A percentile compares a stretch with the other conserved stretches of the same genome.
These are phyloP conservation scores for Melitaea cinxia DNA, from an alignment of 1,140 invertebrate genomes.

Conservation along the genomic window DNA sequence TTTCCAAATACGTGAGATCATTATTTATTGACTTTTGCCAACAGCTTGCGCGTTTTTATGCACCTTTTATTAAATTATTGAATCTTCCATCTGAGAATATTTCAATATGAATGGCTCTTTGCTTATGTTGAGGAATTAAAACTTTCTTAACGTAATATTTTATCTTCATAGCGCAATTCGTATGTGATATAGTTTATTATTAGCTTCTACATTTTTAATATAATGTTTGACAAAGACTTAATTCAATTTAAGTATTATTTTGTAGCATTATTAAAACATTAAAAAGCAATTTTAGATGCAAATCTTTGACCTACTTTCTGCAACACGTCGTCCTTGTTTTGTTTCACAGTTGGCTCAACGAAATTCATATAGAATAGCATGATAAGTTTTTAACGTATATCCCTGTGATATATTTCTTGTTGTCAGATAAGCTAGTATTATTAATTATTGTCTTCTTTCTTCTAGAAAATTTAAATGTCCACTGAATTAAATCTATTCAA, in stretches of 20 bases:
- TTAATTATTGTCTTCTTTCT: not conserved
- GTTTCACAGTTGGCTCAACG: constrained; percentile 33
- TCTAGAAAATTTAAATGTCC: not conserved
- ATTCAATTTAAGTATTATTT: constrained; percentile 1
- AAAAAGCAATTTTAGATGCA: constrained; percentile 41
- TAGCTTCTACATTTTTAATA: not conserved
- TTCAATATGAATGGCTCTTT: not conserved
- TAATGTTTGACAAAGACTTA: not conserved
- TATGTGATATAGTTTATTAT: not conserved
- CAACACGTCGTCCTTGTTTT: constrained; percentile 41
- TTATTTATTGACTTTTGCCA: constrained; percentile 45
- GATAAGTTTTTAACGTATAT: not conserved
- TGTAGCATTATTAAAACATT: constrained; percentile 30
- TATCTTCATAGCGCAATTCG: not conserved
- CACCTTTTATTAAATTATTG: constrained; percentile 22
- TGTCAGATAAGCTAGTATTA: not conserved
- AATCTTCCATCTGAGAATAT: constrained; percentile 24
- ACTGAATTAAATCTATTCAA: too few relatives aligned
- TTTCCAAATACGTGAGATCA: constrained; percentile 48
- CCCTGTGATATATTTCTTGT: not conserved
- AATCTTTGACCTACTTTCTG: constrained; percentile 49
- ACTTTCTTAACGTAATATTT: too few relatives aligned
- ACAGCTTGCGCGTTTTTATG: constrained; percentile 3
- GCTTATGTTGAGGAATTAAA: too few relatives aligned
- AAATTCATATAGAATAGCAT: constrained; percentile 27